phyloP scores from a whole-genome alignment of 1,140 invertebrate genomes.

The Halesus radiatus region DNA sequence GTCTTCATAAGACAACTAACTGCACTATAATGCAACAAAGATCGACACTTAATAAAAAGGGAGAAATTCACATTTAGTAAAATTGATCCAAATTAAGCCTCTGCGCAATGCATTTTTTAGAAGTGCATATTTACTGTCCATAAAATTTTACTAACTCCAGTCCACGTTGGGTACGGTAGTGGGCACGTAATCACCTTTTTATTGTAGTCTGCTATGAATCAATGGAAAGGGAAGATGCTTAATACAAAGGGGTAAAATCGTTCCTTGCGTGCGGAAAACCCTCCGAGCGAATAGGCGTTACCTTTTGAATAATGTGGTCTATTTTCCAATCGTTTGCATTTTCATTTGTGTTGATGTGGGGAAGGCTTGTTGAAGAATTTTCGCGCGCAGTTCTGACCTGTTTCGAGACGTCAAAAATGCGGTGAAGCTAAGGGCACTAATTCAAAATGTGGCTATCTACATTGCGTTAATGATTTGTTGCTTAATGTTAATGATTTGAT shows the following conservation, averaged over 20 bases:
- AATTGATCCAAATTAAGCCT: background rate
- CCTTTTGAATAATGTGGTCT: background rate
- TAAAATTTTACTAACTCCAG: background rate
- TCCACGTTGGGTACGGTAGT: background rate
- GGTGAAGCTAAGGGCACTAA: background rate
- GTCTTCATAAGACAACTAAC: background rate
- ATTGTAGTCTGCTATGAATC: background rate
- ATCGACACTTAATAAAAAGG: background rate
- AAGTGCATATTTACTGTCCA: background rate
- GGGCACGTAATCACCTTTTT: background rate
- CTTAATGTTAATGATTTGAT: background rate
- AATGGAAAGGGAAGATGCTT: background rate
- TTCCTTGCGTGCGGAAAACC: background rate
- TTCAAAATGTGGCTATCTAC: background rate
- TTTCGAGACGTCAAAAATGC: background rate
- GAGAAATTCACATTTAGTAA: background rate
- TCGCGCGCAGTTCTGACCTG: constrained; percentile 9
- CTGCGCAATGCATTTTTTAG: no score
- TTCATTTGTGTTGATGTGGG: background rate
- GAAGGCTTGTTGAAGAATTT: background rate
- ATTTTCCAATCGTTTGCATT: background rate
- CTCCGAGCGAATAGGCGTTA: background rate
- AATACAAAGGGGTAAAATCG: background rate
- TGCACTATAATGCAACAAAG: background rate
- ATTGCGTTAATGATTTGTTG: no score